Base-by-base conservation (phyloP, 2,797 vertebrate genomes). In the Holocentrus rufus region DNA sequence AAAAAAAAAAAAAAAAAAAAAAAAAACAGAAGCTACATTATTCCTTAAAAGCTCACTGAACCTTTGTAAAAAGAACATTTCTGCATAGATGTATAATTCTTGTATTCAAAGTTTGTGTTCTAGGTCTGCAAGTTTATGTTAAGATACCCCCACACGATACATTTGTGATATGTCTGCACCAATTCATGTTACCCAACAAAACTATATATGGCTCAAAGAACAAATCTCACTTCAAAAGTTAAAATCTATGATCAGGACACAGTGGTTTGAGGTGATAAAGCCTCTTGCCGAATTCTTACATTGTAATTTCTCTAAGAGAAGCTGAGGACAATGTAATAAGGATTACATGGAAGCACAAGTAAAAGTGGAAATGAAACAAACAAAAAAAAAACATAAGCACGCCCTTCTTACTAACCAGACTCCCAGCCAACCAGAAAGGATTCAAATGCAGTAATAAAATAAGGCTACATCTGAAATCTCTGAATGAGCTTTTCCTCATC, bases 1-100 rank as follows among this genome's bases (percentile, higher is more conserved):
- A n/a, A n/a, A n/a, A n/a, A n/a, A n/a, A n/a, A n/a, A n/a, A n/a
- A n/a, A n/a, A n/a, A n/a, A n/a, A n/a, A n/a, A n/a, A n/a, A n/a
- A 42, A 39, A 55, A 54, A 69, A 68, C 52, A 79, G 46, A 85
- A 79, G 84, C 85, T 89, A 88, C 87, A 88, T 88, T 79, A 73
- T 68, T 74, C 57, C 82, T 87, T 80, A 86, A 89, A 92, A 88
- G 87, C 84, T 85, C 69, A 74, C 72, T 77, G 63, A 90, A 90
- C 82, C 84, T 74, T 80, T 77, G 79, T 77, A 84, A 79, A 78
- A 82, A 82, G 60, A 86, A 79, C 55, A 72, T 78, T 81, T 90
- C 90, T 93, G 92, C 92, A 93, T 94, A 93, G 88, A 89, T 89
- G 82, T 79, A 77, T 44, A 66, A 84, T 83, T 88, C 52, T 80